A percentile compares a stretch with the other conserved stretches of the same genome.
These are phyloP conservation scores for Drosophila pallidifrons DNA, from an alignment of 1,140 invertebrate species.

Conservation along the genomic window DNA sequence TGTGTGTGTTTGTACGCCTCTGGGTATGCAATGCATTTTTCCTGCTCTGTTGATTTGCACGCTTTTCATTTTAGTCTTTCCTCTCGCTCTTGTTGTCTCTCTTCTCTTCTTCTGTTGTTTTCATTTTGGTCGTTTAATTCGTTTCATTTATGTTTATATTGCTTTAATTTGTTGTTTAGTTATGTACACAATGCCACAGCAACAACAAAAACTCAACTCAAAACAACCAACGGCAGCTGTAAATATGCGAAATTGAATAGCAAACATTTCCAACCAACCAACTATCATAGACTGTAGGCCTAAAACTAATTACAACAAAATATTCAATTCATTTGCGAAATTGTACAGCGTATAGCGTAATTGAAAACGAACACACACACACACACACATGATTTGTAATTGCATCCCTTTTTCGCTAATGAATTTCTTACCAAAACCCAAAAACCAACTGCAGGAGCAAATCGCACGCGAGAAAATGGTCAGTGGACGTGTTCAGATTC, in stretches of 20 bases:
- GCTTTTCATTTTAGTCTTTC: constrained; percentile 25
- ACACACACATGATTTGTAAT: constrained; percentile 6
- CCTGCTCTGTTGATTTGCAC: constrained; percentile 54
- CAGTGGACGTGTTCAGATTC: constrained; percentile 92
- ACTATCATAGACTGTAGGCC: constrained; percentile 30
- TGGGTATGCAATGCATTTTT: constrained; percentile 50
- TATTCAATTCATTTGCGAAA: constrained; percentile 9
- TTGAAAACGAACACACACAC: neutral
- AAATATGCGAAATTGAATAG: constrained; percentile 57
- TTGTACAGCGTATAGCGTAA: constrained; percentile 25
- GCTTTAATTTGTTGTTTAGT: constrained; percentile 79
- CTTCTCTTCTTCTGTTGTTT: constrained; percentile 21
- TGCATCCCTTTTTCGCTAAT: constrained; percentile 1
- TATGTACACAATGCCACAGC: constrained; percentile 49
- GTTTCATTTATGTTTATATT: constrained; percentile 76
- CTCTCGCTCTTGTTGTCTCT: constrained; percentile 18
- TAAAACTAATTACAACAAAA: constrained; percentile 40
- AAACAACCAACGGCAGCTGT: constrained; percentile 56
- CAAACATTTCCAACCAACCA: neutral
- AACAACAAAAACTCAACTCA: constrained; percentile 14
- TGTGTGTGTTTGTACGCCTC: constrained; percentile 25
- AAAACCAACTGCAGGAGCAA: constrained; percentile 87
- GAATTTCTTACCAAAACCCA: constrained; percentile 22
- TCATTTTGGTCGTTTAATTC: constrained; percentile 74
- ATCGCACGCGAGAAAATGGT: constrained; percentile 90